Evolutionary conservation across 2,888 invertebrate species (phyloP).

Genomic region (Chaetoderma sp.): DNA sequence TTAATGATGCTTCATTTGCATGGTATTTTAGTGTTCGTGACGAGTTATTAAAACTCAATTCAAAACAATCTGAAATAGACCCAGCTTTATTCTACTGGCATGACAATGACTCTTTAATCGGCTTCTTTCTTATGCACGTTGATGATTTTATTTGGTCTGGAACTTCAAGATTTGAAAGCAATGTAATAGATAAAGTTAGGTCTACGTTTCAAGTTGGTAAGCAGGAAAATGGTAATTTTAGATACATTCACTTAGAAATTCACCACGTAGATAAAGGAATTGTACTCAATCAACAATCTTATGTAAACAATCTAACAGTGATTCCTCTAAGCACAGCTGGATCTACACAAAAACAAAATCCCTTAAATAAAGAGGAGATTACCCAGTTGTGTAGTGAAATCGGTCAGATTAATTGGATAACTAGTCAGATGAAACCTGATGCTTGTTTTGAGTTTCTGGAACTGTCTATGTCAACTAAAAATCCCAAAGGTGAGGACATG

Average conservation of each 20-base stretch:
- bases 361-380: not conserved
- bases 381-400: not conserved
- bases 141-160: slow-evolving; percentile 22
- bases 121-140: slow-evolving; percentile 8
- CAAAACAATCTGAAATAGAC: slow-evolving; percentile 9
- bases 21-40: slow-evolving; percentile 11
- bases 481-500: not conserved
- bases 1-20: slow-evolving; percentile 13
- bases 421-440: slow-evolving; percentile 6
- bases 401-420: slow-evolving; percentile 7
- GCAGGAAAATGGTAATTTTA: slow-evolving; percentile 21
- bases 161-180: slow-evolving; percentile 4
- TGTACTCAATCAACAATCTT: slow-evolving; percentile 16
- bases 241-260: slow-evolving; percentile 29
- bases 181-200: slow-evolving; percentile 20
- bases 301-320: not conserved
- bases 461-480: not conserved
- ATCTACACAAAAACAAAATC: not conserved
- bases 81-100: slow-evolving; percentile 11
- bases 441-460: slow-evolving; percentile 11
- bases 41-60: not conserved
- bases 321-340: not conserved
- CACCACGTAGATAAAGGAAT: slow-evolving; percentile 16
- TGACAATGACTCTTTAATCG: not conserved
- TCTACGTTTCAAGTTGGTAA: slow-evolving; percentile 26